Evolutionary conservation across 2,888 invertebrate species (phyloP), one percentile per base, ranked within the genome.

Genomic region (Sinodicranocentrus sp.): DNA sequence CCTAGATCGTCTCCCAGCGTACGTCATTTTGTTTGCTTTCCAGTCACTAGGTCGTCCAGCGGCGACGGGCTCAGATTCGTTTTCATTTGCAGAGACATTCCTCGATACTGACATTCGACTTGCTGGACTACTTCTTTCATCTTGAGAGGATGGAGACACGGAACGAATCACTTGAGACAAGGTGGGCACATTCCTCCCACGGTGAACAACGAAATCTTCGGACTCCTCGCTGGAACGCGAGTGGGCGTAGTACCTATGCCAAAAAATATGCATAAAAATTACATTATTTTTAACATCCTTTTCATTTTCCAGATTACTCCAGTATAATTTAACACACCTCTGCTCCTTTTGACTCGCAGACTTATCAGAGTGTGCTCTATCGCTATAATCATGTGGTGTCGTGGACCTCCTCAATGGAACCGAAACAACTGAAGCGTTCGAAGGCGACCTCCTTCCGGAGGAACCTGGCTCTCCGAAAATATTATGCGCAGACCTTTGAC

Each of bases 21-120:
- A 96, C 80, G 93, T 93, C 8, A 88, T 89, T 90, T 94, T 93
- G 89, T 94, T 92, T 86, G 92, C 92, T 90, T 94, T 94, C 94
- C 95, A 95, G 91, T 95, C 95, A 89, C 96, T 96, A 71, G 97
- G 97, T 89, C 95, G 94, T 44, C 96, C 97, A 83, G 97, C 96
- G 86, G 96, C 94, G 84, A 93, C 92, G 88, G 91, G 87, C 90
- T 86, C 82, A 44, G 84, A 83, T 28, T 85, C 83, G 25, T 73
- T 76, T 21, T 82, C 73, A 23, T 76, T 79, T 8, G 28, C 52
- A 1, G 87, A 85, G 1, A 82, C 82, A 57, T 84, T 85, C 43
- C 88, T 76, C 43, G 88, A 87, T 79, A 87, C 82, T 61, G 88
- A 87, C 86, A 89, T 89, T 61, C 88, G 83, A 84, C 88, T 89